Conservation (phyloP, 2,113 vertebrate genomes). For the Dasypus novemcinctus region DNA sequence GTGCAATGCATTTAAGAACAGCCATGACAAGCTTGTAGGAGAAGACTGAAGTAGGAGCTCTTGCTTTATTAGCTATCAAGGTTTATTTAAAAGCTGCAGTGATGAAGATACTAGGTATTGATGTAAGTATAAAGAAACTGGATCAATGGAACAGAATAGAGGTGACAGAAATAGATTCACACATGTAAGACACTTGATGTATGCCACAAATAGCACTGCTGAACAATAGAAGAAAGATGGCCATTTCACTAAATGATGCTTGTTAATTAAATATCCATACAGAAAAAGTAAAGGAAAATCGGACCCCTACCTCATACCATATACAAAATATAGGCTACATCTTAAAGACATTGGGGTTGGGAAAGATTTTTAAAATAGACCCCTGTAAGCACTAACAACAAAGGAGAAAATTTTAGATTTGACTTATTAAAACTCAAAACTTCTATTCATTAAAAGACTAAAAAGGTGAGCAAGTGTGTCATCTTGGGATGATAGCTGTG, state of each 20-base stretch:
- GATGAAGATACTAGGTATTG: background rate
- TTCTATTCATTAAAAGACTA: background rate
- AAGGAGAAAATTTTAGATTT: background rate
- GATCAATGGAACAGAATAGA: background rate
- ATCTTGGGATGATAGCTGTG: background rate
- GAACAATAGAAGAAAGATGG: background rate
- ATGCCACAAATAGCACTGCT: background rate
- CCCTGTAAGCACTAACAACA: background rate
- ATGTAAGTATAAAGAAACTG: background rate
- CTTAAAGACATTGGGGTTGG: background rate
- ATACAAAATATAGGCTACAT: background rate
- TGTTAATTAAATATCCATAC: background rate
- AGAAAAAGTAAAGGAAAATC: conserved; percentile 14
- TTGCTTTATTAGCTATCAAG: background rate
- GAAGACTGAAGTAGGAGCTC: background rate
- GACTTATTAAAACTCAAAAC: background rate
- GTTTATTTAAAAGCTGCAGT: background rate
- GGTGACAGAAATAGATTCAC: background rate
- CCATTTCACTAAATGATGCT: background rate
- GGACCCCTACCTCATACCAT: background rate
- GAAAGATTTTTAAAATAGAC: background rate
- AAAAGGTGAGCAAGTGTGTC: background rate
- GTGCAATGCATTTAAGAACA: background rate
- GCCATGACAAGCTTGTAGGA: background rate
- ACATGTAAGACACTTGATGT: background rate